These are phyloP conservation scores for Indicator indicator DNA, from an alignment of 2,113 vertebrate species.

Conservation along the genomic window DNA sequence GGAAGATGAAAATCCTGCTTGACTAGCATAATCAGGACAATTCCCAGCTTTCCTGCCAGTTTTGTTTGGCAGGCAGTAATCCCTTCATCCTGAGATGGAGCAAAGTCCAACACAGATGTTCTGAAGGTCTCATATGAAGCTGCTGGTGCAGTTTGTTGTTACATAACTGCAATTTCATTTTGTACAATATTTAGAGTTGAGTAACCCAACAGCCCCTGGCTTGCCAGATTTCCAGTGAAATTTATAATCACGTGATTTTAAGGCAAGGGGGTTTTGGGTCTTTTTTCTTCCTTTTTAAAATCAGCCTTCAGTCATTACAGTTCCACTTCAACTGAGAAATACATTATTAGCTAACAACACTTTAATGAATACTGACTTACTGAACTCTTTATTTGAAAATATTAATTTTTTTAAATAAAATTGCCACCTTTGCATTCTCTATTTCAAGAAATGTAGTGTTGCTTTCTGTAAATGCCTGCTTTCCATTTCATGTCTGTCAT, in stretches of 20 bases:
- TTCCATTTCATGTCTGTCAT: not conserved
- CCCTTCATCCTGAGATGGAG: constrained; percentile 22
- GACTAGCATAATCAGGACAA: constrained; percentile 3
- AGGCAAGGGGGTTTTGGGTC: not conserved
- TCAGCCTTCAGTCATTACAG: not conserved
- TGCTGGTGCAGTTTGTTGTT: constrained; percentile 20
- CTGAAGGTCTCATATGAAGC: constrained; percentile 16
- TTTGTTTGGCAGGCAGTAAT: constrained; percentile 52
- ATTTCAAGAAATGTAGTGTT: not conserved
- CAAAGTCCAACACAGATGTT: constrained; percentile 57
- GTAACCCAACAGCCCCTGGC: not conserved
- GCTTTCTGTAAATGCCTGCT: not conserved
- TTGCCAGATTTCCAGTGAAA: constrained; percentile 43
- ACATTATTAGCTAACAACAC: constrained; percentile 5
- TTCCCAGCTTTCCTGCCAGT: constrained; percentile 22
- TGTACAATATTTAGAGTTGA: constrained; percentile 50
- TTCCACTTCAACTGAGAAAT: constrained; percentile 10
- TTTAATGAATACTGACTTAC: not conserved
- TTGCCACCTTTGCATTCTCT: not conserved
- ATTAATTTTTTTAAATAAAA: constrained; percentile 18
- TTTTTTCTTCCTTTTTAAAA: not conserved
- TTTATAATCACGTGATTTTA: not conserved
- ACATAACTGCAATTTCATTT: constrained; percentile 29
- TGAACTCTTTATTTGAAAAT: constrained; percentile 22
- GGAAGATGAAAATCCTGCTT: not conserved